These are phyloP conservation scores for Vanessa atalanta DNA, from an alignment of 1,140 invertebrate genomes.

Conservation along the genomic window DNA sequence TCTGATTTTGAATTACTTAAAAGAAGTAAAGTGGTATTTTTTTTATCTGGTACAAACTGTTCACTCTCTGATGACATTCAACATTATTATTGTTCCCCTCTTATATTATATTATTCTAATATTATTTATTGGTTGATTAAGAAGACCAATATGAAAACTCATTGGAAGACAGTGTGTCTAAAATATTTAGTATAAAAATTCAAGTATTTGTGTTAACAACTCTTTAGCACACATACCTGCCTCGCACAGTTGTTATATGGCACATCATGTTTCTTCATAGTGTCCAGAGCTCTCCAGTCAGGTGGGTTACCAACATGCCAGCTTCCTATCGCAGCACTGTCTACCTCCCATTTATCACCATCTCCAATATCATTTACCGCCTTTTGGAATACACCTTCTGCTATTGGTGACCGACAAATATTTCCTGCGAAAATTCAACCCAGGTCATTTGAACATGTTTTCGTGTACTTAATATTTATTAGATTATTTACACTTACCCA, in stretches of 20 bases:
- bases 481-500: slow-evolving; percentile 53
- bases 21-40: not conserved
- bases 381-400: slow-evolving; percentile 93
- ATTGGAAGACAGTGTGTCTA: too few species aligned
- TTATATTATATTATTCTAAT: too few species aligned
- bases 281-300: slow-evolving; percentile 87
- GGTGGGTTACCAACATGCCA: slow-evolving; percentile 93
- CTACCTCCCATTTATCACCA: slow-evolving; percentile 88
- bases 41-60: too few species aligned
- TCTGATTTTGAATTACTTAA: not conserved
- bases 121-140: too few species aligned
- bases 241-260: slow-evolving; percentile 88
- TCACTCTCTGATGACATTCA: too few species aligned
- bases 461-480: not conserved
- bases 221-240: slow-evolving; percentile 69
- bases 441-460: not conserved
- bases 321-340: slow-evolving; percentile 91
- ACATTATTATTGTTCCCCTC: too few species aligned
- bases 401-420: slow-evolving; percentile 97
- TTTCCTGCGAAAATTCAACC: slow-evolving; percentile 84
- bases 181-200: too few species aligned
- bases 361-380: slow-evolving; percentile 84
- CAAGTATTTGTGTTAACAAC: too few species aligned
- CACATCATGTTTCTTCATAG: slow-evolving; percentile 87
- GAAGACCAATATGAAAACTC: too few species aligned